Evolutionary conservation across 37 sponge, comb jelly and placozoan genomes (phyloP).

Genomic region (Lycopodina hypogea): DNA sequence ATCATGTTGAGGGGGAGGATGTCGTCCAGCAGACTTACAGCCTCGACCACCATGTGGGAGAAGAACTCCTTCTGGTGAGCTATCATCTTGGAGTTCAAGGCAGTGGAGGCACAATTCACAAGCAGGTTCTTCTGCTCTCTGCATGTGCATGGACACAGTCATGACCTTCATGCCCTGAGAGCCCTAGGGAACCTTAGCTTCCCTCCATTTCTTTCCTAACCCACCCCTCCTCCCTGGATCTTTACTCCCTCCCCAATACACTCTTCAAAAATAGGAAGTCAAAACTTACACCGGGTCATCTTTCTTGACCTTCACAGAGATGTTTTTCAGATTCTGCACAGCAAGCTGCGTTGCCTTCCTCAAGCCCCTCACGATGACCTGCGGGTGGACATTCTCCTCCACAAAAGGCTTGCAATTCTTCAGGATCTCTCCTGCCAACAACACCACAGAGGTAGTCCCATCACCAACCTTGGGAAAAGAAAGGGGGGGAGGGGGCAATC

Average conservation of each 20-base stretch:
- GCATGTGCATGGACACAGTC: not conserved
- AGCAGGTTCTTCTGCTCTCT: constrained; percentile 89
- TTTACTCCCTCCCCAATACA: too few species aligned
- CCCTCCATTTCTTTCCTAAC: not conserved
- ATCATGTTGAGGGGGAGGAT: constrained; percentile 96
- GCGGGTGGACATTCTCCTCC: constrained; percentile 97
- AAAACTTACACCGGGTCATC: constrained; percentile 81
- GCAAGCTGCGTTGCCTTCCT: constrained; percentile 80
- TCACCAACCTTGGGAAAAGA: constrained; percentile 84
- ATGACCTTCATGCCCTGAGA: not conserved
- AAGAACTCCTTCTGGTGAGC: constrained; percentile 98
- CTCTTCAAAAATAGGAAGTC: too few species aligned
- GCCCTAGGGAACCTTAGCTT: not conserved
- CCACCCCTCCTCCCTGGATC: not conserved
- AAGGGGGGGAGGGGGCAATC: not conserved
- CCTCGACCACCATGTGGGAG: constrained; percentile 98
- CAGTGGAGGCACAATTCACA: constrained; percentile 94
- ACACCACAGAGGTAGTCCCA: constrained; percentile 95
- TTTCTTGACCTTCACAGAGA: constrained; percentile 85
- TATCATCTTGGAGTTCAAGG: constrained; percentile 94
- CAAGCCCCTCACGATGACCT: constrained; percentile 87
- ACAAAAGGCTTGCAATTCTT: constrained; percentile 93
- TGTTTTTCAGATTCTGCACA: constrained; percentile 72
- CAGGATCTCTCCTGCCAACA: constrained; percentile 94
- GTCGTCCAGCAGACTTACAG: constrained; percentile 86